phyloP scores from a whole-genome alignment of 2,797 vertebrate species.

The Myiothlypis coronata region DNA sequence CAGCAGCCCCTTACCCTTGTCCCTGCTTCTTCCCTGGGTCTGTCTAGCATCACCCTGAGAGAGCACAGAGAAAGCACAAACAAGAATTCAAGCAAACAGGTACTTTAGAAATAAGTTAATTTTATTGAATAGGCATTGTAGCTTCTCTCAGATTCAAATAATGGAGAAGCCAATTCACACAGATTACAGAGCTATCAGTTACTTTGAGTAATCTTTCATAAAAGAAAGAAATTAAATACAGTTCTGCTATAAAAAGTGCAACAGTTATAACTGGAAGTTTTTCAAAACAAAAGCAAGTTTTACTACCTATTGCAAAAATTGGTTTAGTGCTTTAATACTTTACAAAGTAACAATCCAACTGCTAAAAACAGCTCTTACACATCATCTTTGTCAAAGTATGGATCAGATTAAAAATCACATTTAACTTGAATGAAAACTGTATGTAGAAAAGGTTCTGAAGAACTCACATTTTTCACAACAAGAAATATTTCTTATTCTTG shows the following conservation, averaged over 20 bases:
- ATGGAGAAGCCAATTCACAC: slow-evolving; percentile 71
- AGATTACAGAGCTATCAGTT: slow-evolving; percentile 74
- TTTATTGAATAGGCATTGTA: slow-evolving; percentile 75
- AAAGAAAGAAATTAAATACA: slow-evolving; percentile 78
- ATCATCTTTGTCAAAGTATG: slow-evolving; percentile 58
- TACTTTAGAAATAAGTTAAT: slow-evolving; percentile 74
- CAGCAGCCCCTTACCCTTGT: neutral
- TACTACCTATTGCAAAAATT: slow-evolving; percentile 75
- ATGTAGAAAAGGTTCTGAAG: slow-evolving; percentile 53
- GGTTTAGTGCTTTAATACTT: slow-evolving; percentile 73
- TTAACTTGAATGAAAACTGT: slow-evolving; percentile 45
- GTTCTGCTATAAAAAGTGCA: slow-evolving; percentile 76
- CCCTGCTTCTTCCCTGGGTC: neutral
- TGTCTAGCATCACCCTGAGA: neutral
- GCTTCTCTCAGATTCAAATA: slow-evolving; percentile 71
- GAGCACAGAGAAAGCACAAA: neutral
- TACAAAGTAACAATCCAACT: slow-evolving; percentile 70
- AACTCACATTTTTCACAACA: slow-evolving; percentile 24
- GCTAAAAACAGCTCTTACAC: slow-evolving; percentile 68
- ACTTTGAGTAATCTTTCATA: slow-evolving; percentile 76
- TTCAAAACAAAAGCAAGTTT: slow-evolving; percentile 74
- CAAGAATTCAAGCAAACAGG: slow-evolving; percentile 22
- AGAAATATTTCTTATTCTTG: slow-evolving; percentile 20
- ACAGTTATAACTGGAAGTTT: slow-evolving; percentile 72
- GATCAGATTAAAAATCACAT: slow-evolving; percentile 61